phyloP scores from a whole-genome alignment of 1,140 invertebrate genomes.

The Phymorhynchus buccinoides region DNA sequence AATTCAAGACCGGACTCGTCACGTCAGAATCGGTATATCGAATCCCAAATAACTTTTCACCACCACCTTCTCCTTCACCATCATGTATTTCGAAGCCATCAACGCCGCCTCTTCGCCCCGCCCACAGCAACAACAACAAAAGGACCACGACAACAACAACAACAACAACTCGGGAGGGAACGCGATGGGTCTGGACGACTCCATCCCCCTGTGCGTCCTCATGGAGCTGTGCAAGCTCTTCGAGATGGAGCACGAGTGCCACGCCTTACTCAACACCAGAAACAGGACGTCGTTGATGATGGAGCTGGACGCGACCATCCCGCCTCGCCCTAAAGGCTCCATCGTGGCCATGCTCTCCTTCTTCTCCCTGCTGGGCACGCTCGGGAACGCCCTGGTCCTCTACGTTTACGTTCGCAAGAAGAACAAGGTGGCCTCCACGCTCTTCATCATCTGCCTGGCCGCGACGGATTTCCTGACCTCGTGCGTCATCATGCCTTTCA shows the following conservation, averaged over 20 bases:
- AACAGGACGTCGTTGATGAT: slow-evolving; percentile 8
- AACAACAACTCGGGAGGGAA: no score
- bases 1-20: not conserved
- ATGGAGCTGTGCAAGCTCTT: not conserved
- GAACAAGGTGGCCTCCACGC: slow-evolving; percentile 68
- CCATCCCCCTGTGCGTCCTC: not conserved
- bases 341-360: slow-evolving; percentile 59
- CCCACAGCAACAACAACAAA: not conserved
- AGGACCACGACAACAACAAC: no score
- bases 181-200: not conserved
- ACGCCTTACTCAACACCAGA: not conserved
- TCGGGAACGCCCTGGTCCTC: slow-evolving; percentile 71
- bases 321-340: slow-evolving; percentile 33
- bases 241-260: slow-evolving; percentile 10
- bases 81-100: not conserved
- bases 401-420: slow-evolving; percentile 69
- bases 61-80: not conserved
- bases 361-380: slow-evolving; percentile 64
- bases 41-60: not conserved
- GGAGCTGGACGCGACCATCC: not conserved
- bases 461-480: slow-evolving; percentile 69
- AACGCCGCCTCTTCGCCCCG: not conserved
- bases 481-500: slow-evolving; percentile 66
- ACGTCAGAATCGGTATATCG: not conserved
- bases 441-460: slow-evolving; percentile 71